These are phyloP conservation scores for Falco columbarius DNA, from an alignment of 2,797 vertebrate genomes.

Conservation along the genomic window DNA sequence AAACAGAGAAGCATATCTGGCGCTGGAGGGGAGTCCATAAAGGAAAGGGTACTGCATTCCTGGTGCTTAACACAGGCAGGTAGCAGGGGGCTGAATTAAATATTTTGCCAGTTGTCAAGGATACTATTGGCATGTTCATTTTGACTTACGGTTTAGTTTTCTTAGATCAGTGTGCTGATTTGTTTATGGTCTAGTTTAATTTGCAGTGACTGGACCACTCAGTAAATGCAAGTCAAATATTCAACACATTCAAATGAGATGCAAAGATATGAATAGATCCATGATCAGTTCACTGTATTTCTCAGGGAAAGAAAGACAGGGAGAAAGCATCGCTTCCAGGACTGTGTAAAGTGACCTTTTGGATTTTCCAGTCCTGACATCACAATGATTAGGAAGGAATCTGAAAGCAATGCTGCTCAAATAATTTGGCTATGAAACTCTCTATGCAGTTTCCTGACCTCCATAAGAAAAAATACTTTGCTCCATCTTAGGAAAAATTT, in stretches of 20 bases:
- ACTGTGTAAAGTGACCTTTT: not conserved
- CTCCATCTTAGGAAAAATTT: not conserved
- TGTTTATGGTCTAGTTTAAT: not conserved
- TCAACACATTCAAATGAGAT: not conserved
- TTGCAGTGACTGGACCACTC: not conserved
- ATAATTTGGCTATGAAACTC: not conserved
- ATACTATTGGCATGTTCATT: not conserved
- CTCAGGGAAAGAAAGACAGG: not conserved
- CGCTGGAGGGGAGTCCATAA: not conserved
- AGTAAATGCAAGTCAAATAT: not conserved
- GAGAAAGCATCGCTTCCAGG: not conserved
- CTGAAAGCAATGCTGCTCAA: not conserved
- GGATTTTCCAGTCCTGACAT: not conserved
- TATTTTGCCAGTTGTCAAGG: not conserved
- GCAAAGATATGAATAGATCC: not conserved
- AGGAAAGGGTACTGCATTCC: not conserved
- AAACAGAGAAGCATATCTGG: not conserved
- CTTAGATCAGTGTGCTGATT: not conserved
- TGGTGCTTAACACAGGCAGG: not conserved
- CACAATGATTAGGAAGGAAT: constrained; percentile 37
- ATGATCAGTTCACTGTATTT: not conserved
- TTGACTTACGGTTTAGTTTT: not conserved
- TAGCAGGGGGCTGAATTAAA: not conserved
- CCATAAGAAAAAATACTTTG: not conserved
- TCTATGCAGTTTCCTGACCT: not conserved